phyloP scores from a whole-genome alignment of 1,140 invertebrate genomes.

The Sesamia nonagrioides region DNA sequence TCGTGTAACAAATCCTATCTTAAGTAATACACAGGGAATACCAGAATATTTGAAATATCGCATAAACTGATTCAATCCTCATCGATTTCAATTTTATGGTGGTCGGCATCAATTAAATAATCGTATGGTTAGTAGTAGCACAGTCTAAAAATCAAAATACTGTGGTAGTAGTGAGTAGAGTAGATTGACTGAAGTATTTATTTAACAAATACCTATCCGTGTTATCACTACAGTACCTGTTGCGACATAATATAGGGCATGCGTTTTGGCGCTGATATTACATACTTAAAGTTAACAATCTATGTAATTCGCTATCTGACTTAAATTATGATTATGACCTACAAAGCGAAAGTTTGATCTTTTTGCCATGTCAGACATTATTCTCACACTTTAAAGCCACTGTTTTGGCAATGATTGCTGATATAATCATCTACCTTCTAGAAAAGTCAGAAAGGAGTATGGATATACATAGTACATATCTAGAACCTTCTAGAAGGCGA shows the following conservation, averaged over 20 bases:
- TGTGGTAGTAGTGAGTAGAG: too few species aligned
- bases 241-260: constrained; percentile 23
- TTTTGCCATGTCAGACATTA: background rate
- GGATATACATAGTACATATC: too few species aligned
- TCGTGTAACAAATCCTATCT: background rate
- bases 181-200: background rate
- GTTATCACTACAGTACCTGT: constrained; percentile 18
- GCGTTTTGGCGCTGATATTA: constrained; percentile 16
- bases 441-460: background rate
- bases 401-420: background rate
- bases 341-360: background rate
- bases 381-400: background rate
- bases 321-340: background rate
- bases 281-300: background rate
- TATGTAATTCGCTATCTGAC: background rate
- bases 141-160: too few species aligned
- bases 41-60: background rate
- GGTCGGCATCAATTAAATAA: background rate
- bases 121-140: background rate
- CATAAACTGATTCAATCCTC: background rate
- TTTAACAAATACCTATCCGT: background rate
- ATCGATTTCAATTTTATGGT: background rate
- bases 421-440: background rate
- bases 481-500: background rate
- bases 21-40: background rate